Evolutionary conservation across 37 sponge, comb jelly and placozoan genomes (phyloP).

Genomic region (Chondrosia reniformis): DNA sequence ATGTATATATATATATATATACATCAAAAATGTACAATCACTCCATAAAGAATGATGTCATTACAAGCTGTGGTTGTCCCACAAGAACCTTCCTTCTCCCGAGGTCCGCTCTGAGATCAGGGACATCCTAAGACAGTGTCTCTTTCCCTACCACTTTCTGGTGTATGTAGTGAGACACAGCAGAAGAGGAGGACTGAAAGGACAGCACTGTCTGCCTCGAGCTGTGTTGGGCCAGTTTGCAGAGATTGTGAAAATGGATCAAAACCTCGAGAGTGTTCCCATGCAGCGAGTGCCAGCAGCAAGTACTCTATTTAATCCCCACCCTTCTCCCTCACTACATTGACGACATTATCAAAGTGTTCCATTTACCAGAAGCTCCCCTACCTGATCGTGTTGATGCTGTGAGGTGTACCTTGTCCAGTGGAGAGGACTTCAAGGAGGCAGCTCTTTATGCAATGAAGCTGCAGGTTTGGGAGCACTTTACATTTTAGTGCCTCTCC

Average conservation of each 20-base stretch:
- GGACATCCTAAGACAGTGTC: neutral
- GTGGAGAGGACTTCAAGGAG: neutral
- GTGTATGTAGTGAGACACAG: neutral
- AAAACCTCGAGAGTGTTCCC: no score
- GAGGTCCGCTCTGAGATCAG: neutral
- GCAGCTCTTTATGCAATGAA: constrained; percentile 7
- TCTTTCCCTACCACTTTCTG: neutral
- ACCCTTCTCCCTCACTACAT: neutral
- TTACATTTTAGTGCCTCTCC: no score
- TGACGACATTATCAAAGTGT: neutral
- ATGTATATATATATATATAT: no score
- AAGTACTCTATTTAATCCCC: neutral
- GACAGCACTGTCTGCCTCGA: constrained; percentile 17
- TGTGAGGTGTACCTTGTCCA: neutral
- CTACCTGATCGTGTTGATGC: neutral
- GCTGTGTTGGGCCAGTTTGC: constrained; percentile 33
- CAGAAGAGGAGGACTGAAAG: neutral
- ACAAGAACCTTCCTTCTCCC: neutral
- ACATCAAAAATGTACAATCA: no score
- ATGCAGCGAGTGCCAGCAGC: no score
- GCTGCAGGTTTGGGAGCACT: neutral
- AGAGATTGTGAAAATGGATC: no score
- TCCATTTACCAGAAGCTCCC: neutral
- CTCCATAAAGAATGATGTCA: no score
- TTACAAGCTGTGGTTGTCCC: neutral